A percentile compares a stretch with the other conserved stretches of the same genome.
phyloP scores from a whole-genome alignment of 1,140 invertebrate species.

The Arion vulgaris region DNA sequence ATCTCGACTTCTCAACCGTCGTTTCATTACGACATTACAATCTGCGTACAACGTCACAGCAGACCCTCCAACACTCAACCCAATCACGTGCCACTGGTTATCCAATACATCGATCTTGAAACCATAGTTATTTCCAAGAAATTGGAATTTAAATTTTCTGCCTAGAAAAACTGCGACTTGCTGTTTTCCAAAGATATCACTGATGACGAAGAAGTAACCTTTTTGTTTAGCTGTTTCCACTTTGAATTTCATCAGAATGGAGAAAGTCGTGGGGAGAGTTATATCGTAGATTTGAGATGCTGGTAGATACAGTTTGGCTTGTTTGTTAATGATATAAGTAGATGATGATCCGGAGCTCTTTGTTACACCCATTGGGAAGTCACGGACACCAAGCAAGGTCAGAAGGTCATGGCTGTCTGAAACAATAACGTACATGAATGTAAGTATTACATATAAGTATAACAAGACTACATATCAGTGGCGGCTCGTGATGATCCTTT shows the following conservation, averaged over 20 bases:
- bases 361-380: conserved; percentile 56
- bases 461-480: too few relatives aligned
- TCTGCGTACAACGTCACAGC: conserved; percentile 57
- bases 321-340: conserved; percentile 55
- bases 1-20: conserved; percentile 45
- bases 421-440: too few relatives aligned
- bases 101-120: conserved; percentile 24
- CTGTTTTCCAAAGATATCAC: conserved; percentile 60
- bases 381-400: conserved; percentile 49
- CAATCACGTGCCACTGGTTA: conserved; percentile 60
- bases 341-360: conserved; percentile 43
- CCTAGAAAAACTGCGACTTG: conserved; percentile 56
- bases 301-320: conserved; percentile 56
- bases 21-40: conserved; percentile 55
- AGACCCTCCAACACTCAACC: conserved; percentile 51
- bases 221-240: conserved; percentile 38
- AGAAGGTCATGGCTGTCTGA: conserved; percentile 48
- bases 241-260: conserved; percentile 56
- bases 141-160: conserved; percentile 34
- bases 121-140: conserved; percentile 37
- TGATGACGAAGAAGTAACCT: conserved; percentile 64
- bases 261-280: conserved; percentile 61
- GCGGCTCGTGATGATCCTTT: too few relatives aligned
- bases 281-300: conserved; percentile 52
- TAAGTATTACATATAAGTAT: too few relatives aligned